Conservation (phyloP, 2,113 vertebrate genomes). For the Hylia prasina region DNA sequence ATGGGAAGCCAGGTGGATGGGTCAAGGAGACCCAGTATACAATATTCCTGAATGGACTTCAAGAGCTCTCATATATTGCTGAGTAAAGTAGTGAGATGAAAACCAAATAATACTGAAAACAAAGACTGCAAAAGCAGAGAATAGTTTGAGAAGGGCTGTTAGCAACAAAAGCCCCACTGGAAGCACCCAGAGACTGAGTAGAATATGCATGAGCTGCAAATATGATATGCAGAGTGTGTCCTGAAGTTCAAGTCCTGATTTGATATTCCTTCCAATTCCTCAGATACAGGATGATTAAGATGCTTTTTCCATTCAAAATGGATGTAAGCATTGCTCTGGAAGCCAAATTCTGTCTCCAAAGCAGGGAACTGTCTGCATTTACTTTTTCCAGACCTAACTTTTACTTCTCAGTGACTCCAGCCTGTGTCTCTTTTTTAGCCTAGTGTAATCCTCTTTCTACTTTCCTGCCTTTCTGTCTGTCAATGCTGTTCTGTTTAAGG, state of each 20-base stretch:
- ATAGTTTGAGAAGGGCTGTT: not conserved
- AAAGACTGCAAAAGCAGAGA: not conserved
- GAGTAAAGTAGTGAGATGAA: not conserved
- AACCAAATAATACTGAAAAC: not conserved
- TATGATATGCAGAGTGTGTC: not conserved
- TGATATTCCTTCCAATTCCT: not conserved
- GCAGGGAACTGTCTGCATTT: not conserved
- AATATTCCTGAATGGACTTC: not conserved
- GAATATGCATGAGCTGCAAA: not conserved
- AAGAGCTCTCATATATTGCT: not conserved
- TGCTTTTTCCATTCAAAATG: not conserved
- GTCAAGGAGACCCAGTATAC: not conserved
- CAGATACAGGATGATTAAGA: not conserved
- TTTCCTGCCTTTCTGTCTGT: not conserved
- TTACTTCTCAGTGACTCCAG: not conserved
- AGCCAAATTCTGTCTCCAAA: not conserved
- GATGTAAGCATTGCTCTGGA: not conserved
- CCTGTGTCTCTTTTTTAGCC: not conserved
- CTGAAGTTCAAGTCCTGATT: not conserved
- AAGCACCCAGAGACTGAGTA: not conserved
- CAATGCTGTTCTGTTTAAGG: not conserved
- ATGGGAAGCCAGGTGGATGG: not conserved
- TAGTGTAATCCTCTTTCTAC: not conserved
- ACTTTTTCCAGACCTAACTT: not conserved
- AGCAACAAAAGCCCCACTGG: not conserved